phyloP scores from a whole-genome alignment of 2,113 vertebrate species.

The Catagonus wagneri region DNA sequence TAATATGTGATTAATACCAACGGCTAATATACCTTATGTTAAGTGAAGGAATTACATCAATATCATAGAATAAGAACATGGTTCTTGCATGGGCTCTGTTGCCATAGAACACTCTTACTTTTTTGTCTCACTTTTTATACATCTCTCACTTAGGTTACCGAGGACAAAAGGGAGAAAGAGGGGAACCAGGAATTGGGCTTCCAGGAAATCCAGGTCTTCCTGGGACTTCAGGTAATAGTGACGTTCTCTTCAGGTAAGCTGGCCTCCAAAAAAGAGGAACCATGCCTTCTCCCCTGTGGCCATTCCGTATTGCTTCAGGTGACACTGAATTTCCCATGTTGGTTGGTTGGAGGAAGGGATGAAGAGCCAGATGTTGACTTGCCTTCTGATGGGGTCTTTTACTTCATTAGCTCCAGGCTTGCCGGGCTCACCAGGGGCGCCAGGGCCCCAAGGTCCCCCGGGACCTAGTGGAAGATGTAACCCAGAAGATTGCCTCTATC shows the following conservation, averaged over 20 bases:
- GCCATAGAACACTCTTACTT: conserved; percentile 64
- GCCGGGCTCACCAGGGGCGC: conserved; percentile 85
- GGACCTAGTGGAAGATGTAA: conserved; percentile 93
- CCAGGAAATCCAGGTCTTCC: conserved; percentile 92
- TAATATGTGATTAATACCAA: neutral
- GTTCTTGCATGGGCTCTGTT: neutral
- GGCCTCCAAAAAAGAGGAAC: neutral
- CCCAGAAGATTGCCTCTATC: conserved; percentile 91
- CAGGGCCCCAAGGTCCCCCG: conserved; percentile 90
- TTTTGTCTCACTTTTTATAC: conserved; percentile 74
- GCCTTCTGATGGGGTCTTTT: conserved; percentile 79
- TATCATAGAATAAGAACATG: neutral
- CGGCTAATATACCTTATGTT: neutral
- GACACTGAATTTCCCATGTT: neutral
- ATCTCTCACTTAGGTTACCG: conserved; percentile 92
- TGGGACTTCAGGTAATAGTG: conserved; percentile 92
- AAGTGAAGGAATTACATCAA: neutral
- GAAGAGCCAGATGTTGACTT: neutral
- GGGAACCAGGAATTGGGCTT: conserved; percentile 95
- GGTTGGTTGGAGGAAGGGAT: neutral
- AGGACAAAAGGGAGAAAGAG: conserved; percentile 98
- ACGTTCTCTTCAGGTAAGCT: neutral
- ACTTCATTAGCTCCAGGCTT: conserved; percentile 88
- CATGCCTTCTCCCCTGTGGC: neutral
- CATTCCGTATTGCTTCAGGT: neutral